phyloP scores from a whole-genome alignment of 2,797 vertebrate species.

The Geotrypetes seraphini region DNA sequence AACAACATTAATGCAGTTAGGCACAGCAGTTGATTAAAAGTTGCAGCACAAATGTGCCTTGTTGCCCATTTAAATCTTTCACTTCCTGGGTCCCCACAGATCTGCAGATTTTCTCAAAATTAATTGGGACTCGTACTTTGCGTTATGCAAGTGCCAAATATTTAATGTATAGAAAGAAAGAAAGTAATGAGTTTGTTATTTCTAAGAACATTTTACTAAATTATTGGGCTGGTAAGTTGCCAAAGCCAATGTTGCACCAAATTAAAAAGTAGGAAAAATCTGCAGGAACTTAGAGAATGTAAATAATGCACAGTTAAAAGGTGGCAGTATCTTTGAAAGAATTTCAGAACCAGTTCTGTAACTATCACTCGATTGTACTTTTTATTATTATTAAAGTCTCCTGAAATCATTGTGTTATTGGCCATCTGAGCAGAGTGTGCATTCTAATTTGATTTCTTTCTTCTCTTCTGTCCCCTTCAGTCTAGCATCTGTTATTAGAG shows the following conservation, averaged over 20 bases:
- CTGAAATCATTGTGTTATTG: no score
- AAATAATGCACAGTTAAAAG: constrained; percentile 22
- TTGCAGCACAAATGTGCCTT: constrained; percentile 60
- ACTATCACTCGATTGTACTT: constrained; percentile 7
- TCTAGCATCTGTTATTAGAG: constrained; percentile 87
- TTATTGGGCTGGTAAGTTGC: constrained; percentile 30
- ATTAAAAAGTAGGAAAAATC: constrained; percentile 25
- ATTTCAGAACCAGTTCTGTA: constrained; percentile 8
- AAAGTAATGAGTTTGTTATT: constrained; percentile 23
- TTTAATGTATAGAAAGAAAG: constrained; percentile 22
- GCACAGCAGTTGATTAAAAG: constrained; percentile 67
- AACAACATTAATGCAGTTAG: constrained; percentile 52
- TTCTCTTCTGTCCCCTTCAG: constrained; percentile 52
- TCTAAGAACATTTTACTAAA: constrained; percentile 33
- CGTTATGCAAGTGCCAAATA: constrained; percentile 33
- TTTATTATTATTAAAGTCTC: no score
- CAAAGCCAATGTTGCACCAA: constrained; percentile 17
- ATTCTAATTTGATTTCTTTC: constrained; percentile 29
- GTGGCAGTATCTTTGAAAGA: constrained; percentile 15
- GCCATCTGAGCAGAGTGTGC: constrained; percentile 14
- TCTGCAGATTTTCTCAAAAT: constrained; percentile 51
- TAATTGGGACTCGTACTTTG: constrained; percentile 53
- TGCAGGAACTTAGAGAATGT: constrained; percentile 19
- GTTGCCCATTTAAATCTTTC: constrained; percentile 55
- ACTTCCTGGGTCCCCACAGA: constrained; percentile 41